Conservation (phyloP, 2,888 invertebrate genomes). For the Horisme vitalbata region DNA sequence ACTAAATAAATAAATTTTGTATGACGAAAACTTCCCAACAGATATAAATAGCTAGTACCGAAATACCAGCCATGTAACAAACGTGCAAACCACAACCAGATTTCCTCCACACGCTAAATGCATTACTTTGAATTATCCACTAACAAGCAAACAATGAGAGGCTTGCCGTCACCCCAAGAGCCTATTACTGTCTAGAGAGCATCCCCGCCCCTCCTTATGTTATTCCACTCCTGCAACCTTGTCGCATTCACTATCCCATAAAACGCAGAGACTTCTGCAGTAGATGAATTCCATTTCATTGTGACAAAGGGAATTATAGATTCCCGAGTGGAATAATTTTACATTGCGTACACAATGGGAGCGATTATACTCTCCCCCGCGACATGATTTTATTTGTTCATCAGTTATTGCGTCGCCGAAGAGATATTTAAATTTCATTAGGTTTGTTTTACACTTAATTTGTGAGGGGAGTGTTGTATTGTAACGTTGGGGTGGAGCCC, state of each 20-base stretch:
- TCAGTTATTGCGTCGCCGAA: slow-evolving; percentile 75
- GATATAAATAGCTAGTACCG: too few relatives aligned
- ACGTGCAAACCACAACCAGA: slow-evolving; percentile 48
- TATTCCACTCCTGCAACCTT: slow-evolving; percentile 58
- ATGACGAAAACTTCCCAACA: too few relatives aligned
- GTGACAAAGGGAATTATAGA: slow-evolving; percentile 65
- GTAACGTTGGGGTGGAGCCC: slow-evolving; percentile 70
- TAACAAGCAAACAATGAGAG: slow-evolving; percentile 80
- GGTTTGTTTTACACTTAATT: slow-evolving; percentile 84
- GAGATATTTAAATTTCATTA: slow-evolving; percentile 83
- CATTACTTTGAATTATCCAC: slow-evolving; percentile 69
- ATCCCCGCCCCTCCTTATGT: slow-evolving; percentile 70
- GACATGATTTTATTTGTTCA: slow-evolving; percentile 80
- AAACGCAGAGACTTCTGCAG: slow-evolving; percentile 25
- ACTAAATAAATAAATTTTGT: too few relatives aligned
- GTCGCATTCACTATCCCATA: slow-evolving; percentile 48
- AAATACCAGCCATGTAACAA: too few relatives aligned
- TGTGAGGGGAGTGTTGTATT: slow-evolving; percentile 68
- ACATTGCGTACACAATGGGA: slow-evolving; percentile 77
- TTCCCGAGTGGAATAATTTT: slow-evolving; percentile 53
- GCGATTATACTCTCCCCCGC: slow-evolving; percentile 77
- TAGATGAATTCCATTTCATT: slow-evolving; percentile 39
- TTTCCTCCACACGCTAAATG: slow-evolving; percentile 60
- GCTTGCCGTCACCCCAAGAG: slow-evolving; percentile 75
- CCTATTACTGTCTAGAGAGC: slow-evolving; percentile 74